Base-by-base conservation (phyloP, 2,797 vertebrate species). In the Melanogrammus aeglefinus region DNA sequence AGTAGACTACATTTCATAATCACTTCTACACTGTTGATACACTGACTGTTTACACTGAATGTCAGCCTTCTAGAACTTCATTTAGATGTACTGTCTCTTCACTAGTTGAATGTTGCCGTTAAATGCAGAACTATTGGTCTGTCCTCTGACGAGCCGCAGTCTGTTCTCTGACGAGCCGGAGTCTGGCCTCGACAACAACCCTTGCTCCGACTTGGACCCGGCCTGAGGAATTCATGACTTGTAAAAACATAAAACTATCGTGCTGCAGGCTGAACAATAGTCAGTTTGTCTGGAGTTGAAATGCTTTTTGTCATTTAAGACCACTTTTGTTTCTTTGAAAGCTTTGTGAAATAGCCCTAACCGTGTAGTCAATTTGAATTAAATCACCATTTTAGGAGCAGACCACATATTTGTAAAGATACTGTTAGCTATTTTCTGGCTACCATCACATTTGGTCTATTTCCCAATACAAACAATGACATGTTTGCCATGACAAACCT, bases 191-290 rank as follows among this genome's bases (percentile, higher is more conserved):
- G 80, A 80, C 73, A 82, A 74, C 75, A 81, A 72, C 24, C 80
- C 24, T 51, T 77, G 69, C 77, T 76, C 29, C 78, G 76, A 83
- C 78, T 80, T 79, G 81, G 77, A 82, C 71, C 38, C 73, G 74
- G 79, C 78, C 51, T 75, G 75, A 86, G 86, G 86, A 87, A 90
- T 90, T 84, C 77, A 10, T 79, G 81, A 86, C 85, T 83, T 85
- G 80, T 86, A 85, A 84, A 89, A 80, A 83, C 86, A 85, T 78
- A 66, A 79, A 83, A 79, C 70, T 76, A 79, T 6, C 66, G 71
- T 12, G 75, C 86, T 88, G 84, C 74, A 76, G 77, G 77, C 73
- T 72, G 77, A 89, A 93, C 89, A 90, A 91, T 87, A 84, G 80
- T 36, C 82, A 83, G 79, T 83, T 80, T 82, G 77, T 90, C 76